Base-by-base conservation (phyloP, 2,888 invertebrate genomes). In the Tachina fera region DNA sequence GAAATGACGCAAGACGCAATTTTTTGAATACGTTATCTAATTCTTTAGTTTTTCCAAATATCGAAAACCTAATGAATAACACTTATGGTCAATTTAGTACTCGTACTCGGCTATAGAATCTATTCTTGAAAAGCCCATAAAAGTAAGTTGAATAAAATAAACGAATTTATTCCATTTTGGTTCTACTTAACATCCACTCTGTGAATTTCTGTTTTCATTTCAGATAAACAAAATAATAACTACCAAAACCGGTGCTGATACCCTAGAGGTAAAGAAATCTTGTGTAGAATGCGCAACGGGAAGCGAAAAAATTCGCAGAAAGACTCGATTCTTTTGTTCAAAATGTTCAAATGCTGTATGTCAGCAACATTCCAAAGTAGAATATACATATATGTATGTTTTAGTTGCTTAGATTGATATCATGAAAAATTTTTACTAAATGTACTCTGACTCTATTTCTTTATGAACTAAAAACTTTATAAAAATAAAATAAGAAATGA, bases 41-140 rank as follows among this genome's bases (percentile, higher is more conserved):
- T 16, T 8, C 14, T 58, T n/a, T n/a, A 60, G 41, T 60, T 60
- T n/a, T 43, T 61, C 41, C 41, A 9, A 60, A 41, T 41, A 41
- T 60, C 14, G 60, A 60, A 60, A n/a, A 60, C 9, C 60, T n/a
- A 61, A 61, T 61, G 61, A 61, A 61, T 43, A 61, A 61, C 10
- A 16, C 39, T 16, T 9, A 61, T 43, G n/a, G 14, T 9, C 60
- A 60, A 39, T 43, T 61, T 16, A 43, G 61, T 11, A 61, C 61
- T 16, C 61, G 61, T 16, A n/a, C n/a, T 43, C 41, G 43, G 61
- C 61, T 9, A 61, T 61, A 9, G 61, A 61, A 43, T 61, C 61
- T 41, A n/a, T 61, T 43, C 43, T 43, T 61, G 41, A 43, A 16
- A 61, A 41, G n/a, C n/a, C n/a, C n/a, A n/a, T n/a, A n/a, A n/a